Percentiles rank a stretch among this genome's conserved stretches.
Evolutionary conservation across 1,140 invertebrate genomes (phyloP).

Genomic region (Drosophila rufa): DNA sequence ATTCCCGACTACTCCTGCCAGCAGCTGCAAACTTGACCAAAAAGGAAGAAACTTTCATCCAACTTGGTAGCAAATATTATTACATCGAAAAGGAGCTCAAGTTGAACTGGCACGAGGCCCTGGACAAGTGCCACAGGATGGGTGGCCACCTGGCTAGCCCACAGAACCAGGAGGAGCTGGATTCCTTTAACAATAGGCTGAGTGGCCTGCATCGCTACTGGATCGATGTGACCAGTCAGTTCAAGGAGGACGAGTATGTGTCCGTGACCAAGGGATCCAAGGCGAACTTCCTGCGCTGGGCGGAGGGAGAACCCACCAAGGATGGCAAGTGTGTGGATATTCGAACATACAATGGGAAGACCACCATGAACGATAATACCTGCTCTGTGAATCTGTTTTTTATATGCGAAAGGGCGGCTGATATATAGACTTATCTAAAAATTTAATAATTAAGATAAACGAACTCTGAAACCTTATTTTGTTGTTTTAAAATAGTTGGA

Average conservation of each 20-base stretch:
- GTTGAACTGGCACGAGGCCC: constrained; percentile 7
- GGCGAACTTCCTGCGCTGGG: constrained; percentile 25
- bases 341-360: background rate
- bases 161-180: constrained; percentile 15
- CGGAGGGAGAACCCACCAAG: constrained; percentile 17
- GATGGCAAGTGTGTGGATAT: constrained; percentile 28
- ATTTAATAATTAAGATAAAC: no score
- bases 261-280: constrained; percentile 18
- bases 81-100: constrained; percentile 5
- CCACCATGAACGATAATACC: constrained; percentile 26
- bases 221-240: constrained; percentile 32
- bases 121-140: constrained; percentile 21
- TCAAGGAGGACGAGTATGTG: constrained; percentile 21
- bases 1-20: background rate
- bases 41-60: background rate
- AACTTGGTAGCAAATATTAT: constrained; percentile 22
- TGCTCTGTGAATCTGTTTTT: constrained; percentile 4
- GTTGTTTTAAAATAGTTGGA: background rate
- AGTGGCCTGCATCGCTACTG: constrained; percentile 7
- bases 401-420: constrained; percentile 8
- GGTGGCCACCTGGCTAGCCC: constrained; percentile 18
- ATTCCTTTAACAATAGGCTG: background rate
- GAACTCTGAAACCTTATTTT: background rate
- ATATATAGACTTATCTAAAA: background rate
- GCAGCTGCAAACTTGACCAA: background rate